phyloP scores from a whole-genome alignment of 2,113 vertebrate species.

The crab-eating macaque (Macaca fascicularis) region T2T-MFA8v1.1 NC_088375.1:21714001-21714500 shows the following conservation, averaged over 20 bases:
- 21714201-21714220: neutral
- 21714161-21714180: neutral
- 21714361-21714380: neutral
- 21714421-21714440: neutral
- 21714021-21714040: neutral
- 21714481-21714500: neutral
- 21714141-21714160: neutral
- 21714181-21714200: neutral
- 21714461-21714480: rapidly evolving
- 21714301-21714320: neutral
- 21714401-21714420: neutral
- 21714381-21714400: neutral
- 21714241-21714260: neutral
- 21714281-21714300: conserved; percentile 13
- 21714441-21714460: neutral
- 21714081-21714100: neutral
- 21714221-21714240: neutral
- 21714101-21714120: neutral
- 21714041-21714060: neutral
- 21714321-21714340: neutral
- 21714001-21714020: neutral
- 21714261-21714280: neutral
- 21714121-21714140: neutral
- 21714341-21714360: neutral
- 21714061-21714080: neutral